Conservation (phyloP, 53 echinoderm and acorn worm species). For the Paelopatides confundens region DNA sequence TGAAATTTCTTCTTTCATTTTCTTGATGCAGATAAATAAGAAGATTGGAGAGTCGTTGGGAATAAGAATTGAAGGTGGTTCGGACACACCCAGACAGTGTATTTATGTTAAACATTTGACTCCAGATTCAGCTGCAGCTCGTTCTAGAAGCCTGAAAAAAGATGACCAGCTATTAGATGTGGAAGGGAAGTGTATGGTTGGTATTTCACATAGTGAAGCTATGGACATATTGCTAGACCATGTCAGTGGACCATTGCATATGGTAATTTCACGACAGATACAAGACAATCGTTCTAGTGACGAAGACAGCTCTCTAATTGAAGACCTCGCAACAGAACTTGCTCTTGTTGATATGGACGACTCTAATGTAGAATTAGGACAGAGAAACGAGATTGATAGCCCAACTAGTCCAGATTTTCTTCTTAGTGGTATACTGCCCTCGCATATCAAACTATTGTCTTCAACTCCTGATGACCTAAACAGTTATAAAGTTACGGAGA, state of each 20-base stretch:
- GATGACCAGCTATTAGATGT: slow-evolving; percentile 94
- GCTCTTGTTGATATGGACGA: slow-evolving; percentile 53
- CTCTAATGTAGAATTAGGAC: neutral
- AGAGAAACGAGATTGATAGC: neutral
- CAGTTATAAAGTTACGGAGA: neutral
- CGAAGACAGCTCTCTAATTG: slow-evolving; percentile 55
- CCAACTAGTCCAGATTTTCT: slow-evolving; percentile 4
- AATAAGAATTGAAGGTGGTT: slow-evolving; percentile 81
- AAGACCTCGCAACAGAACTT: slow-evolving; percentile 82
- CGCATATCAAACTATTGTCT: neutral
- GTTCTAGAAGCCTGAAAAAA: slow-evolving; percentile 66
- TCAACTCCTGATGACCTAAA: slow-evolving; percentile 7
- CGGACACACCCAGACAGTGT: slow-evolving; percentile 84
- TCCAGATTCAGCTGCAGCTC: slow-evolving; percentile 70
- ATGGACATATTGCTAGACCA: slow-evolving; percentile 74
- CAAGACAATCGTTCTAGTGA: slow-evolving; percentile 43
- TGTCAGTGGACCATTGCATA: slow-evolving; percentile 64
- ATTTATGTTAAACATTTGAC: slow-evolving; percentile 73
- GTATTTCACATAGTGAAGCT: slow-evolving; percentile 81
- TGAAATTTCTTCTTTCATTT: neutral
- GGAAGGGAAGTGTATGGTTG: slow-evolving; percentile 92
- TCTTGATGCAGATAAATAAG: slow-evolving; percentile 64
- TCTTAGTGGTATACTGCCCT: neutral
- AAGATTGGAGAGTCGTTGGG: slow-evolving; percentile 77
- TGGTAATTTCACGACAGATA: slow-evolving; percentile 85